Conservation (phyloP, 2,888 invertebrate species). For the Maniola hyperantus region DNA sequence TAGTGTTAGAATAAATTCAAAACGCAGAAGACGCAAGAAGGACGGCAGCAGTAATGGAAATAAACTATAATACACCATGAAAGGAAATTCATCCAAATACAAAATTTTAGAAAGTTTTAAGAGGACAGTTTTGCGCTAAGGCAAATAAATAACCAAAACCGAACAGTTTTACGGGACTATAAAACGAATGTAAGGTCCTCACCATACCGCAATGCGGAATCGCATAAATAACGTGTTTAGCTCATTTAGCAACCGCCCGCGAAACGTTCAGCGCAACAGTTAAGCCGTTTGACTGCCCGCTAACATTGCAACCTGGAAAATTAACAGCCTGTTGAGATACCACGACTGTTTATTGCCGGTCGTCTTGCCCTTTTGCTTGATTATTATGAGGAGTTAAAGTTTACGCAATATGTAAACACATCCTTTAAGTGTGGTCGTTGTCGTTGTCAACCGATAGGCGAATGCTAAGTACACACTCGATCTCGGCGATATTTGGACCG, state of each 20-base stretch:
- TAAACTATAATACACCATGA: not conserved
- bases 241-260: slow-evolving; percentile 64
- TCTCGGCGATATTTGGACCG: no score
- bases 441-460: no score
- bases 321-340: slow-evolving; percentile 35
- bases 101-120: not conserved
- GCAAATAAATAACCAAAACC: slow-evolving; percentile 13
- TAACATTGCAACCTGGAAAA: slow-evolving; percentile 41
- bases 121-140: not conserved
- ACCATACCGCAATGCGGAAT: slow-evolving; percentile 61
- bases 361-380: slow-evolving; percentile 11
- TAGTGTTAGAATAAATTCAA: no score
- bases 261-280: slow-evolving; percentile 56
- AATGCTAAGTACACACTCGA: no score
- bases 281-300: slow-evolving; percentile 61
- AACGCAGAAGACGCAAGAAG: no score
- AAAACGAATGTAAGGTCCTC: slow-evolving; percentile 33
- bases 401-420: slow-evolving; percentile 6
- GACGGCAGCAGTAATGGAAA: no score
- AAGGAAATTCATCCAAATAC: not conserved
- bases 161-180: slow-evolving; percentile 32
- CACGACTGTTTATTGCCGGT: slow-evolving; percentile 28
- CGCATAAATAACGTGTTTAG: slow-evolving; percentile 61
- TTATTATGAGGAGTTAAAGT: slow-evolving; percentile 22
- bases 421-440: not conserved